A percentile compares a stretch with the other conserved stretches of the same genome.
Evolutionary conservation across 2,888 invertebrate genomes (phyloP).

Genomic region (Allophyes oxyacanthae): DNA sequence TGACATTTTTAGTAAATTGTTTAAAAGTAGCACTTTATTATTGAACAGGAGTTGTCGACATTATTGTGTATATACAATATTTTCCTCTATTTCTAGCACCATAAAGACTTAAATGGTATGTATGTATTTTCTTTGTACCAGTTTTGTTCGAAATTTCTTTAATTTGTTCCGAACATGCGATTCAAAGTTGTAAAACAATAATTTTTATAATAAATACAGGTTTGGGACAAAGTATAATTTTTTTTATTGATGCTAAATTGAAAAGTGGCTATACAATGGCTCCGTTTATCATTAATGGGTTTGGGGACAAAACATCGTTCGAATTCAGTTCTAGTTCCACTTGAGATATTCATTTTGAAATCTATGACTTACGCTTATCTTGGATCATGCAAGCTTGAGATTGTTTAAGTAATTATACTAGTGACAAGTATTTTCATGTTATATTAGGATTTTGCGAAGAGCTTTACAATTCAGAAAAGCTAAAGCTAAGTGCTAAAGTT

Average conservation of each 20-base stretch:
- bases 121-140: background rate
- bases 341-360: background rate
- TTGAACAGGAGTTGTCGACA: background rate
- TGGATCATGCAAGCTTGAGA: background rate
- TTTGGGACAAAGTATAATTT: conserved; percentile 22
- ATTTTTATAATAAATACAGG: conserved; percentile 47
- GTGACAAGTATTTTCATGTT: too few relatives aligned
- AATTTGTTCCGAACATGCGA: conserved; percentile 46
- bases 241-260: conserved; percentile 23
- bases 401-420: too few relatives aligned
- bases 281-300: conserved; percentile 19
- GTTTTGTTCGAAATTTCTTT: conserved; percentile 30
- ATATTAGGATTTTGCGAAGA: background rate
- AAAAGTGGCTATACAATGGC: conserved; percentile 6
- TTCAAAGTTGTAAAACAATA: conserved; percentile 39
- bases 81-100: conserved; percentile 2
- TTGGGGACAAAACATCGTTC: background rate
- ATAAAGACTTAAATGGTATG: conserved; percentile 5
- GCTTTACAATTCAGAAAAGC: conserved; percentile 7
- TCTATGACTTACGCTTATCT: conserved; percentile 6
- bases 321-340: conserved; percentile 6
- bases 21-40: conserved; percentile 18
- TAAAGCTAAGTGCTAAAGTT: conserved; percentile 22
- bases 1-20: conserved; percentile 27
- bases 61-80: background rate